Evolutionary conservation across 2,888 invertebrate genomes (phyloP).

Genomic region (Odontocolon sp.): DNA sequence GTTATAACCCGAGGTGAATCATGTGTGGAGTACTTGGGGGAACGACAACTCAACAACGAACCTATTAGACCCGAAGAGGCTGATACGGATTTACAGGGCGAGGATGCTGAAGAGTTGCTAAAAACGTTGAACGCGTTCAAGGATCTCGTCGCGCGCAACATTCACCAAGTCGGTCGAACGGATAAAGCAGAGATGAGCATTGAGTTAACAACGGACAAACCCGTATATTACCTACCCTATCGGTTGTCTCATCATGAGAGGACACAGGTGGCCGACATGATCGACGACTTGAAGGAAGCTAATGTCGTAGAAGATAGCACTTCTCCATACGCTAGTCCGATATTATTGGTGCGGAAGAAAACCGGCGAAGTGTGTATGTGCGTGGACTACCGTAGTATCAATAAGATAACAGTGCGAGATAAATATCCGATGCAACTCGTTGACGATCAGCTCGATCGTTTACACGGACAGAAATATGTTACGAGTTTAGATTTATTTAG

Average conservation of each 20-base stretch:
- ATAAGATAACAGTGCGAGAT: slow-evolving; percentile 70
- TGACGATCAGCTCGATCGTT: slow-evolving; percentile 71
- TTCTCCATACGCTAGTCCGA: slow-evolving; percentile 64
- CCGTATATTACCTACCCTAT: slow-evolving; percentile 68
- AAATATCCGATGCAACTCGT: slow-evolving; percentile 73
- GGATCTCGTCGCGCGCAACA: slow-evolving; percentile 23
- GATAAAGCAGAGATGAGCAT: slow-evolving; percentile 63
- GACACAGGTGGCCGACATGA: slow-evolving; percentile 58
- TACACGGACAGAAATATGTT: slow-evolving; percentile 67
- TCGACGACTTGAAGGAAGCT: slow-evolving; percentile 38
- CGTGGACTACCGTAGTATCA: slow-evolving; percentile 68
- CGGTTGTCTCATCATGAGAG: slow-evolving; percentile 65
- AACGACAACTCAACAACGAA: neutral
- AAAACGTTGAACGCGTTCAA: slow-evolving; percentile 1
- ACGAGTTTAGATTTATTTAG: slow-evolving; percentile 70
- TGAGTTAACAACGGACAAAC: slow-evolving; percentile 55
- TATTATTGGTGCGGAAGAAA: slow-evolving; percentile 62
- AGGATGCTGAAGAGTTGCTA: neutral
- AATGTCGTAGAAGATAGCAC: slow-evolving; percentile 55
- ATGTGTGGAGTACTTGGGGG: neutral
- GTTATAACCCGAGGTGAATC: neutral
- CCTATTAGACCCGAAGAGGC: neutral
- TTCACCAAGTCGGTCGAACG: slow-evolving; percentile 54
- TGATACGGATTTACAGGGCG: neutral
- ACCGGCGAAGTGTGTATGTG: slow-evolving; percentile 62